Evolutionary conservation across 1,140 invertebrate genomes (phyloP).

Genomic region (Mamestra configurata): DNA sequence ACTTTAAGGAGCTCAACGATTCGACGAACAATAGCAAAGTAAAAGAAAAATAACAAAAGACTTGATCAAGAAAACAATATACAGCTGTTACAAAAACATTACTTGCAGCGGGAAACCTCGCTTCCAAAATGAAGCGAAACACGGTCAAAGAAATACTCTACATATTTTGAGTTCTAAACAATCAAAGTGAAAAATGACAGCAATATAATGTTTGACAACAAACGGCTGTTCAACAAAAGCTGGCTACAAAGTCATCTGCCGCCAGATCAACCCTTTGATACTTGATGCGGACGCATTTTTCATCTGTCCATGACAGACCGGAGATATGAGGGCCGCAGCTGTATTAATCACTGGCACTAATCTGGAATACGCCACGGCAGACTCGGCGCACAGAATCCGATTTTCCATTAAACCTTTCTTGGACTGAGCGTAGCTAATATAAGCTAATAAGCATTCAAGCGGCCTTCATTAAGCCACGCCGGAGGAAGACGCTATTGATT

Average conservation of each 20-base stretch:
- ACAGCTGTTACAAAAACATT: background rate
- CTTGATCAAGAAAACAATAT: conserved; percentile 13
- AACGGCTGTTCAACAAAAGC: conserved; percentile 24
- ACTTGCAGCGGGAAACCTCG: background rate
- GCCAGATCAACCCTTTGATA: conserved; percentile 54
- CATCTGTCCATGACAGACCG: conserved; percentile 46
- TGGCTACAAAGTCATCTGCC: conserved; percentile 38
- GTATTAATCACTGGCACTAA: conserved; percentile 68
- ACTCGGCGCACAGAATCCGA: conserved; percentile 74
- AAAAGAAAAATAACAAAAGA: too few relatives aligned
- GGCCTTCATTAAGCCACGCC: conserved; percentile 77
- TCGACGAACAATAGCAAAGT: too few relatives aligned
- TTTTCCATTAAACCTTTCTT: conserved; percentile 76
- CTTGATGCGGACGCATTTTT: conserved; percentile 47
- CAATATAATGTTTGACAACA: conserved; percentile 44
- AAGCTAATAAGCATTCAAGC: conserved; percentile 80
- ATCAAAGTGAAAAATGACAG: conserved; percentile 33
- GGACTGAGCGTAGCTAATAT: conserved; percentile 76
- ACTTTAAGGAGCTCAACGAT: too few relatives aligned
- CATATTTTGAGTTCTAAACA: conserved; percentile 25
- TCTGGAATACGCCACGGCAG: conserved; percentile 68
- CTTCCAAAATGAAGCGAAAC: background rate
- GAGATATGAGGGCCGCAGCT: conserved; percentile 50
- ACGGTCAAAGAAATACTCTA: conserved; percentile 25
- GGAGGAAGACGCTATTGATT: conserved; percentile 73